Conservation (phyloP, 2,888 invertebrate species). For the Nomada lathburiana region DNA sequence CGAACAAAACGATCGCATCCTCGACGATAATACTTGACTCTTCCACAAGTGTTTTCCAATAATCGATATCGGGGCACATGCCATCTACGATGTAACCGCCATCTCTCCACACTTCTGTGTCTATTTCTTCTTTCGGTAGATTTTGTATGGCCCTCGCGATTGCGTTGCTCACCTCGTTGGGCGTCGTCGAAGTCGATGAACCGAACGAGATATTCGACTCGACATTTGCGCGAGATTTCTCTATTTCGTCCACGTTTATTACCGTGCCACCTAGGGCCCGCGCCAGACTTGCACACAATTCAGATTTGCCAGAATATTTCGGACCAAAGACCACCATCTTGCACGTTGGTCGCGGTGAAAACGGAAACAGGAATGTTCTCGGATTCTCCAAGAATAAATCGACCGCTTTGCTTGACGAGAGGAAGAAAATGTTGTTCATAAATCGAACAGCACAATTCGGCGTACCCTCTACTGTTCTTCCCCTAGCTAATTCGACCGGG, state of each 20-base stretch:
- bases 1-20: constrained; percentile 86
- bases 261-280: constrained; percentile 85
- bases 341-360: constrained; percentile 87
- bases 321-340: constrained; percentile 88
- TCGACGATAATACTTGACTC: constrained; percentile 85
- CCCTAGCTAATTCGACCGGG: constrained; percentile 87
- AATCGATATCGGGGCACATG: constrained; percentile 85
- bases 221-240: constrained; percentile 58
- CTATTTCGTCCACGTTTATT: constrained; percentile 82
- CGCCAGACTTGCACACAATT: constrained; percentile 86
- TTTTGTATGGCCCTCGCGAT: constrained; percentile 82
- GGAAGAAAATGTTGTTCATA: constrained; percentile 87
- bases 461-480: constrained; percentile 85
- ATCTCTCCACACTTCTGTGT: constrained; percentile 70
- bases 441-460: constrained; percentile 87
- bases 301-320: constrained; percentile 87
- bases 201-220: constrained; percentile 85
- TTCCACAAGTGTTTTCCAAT: constrained; percentile 85
- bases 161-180: constrained; percentile 84
- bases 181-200: constrained; percentile 83
- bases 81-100: constrained; percentile 88
- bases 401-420: constrained; percentile 86
- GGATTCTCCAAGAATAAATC: constrained; percentile 87
- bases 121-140: constrained; percentile 75
- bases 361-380: constrained; percentile 86